Evolutionary conservation across 1,140 invertebrate genomes (phyloP).

Genomic region (Micrasema minimum): DNA sequence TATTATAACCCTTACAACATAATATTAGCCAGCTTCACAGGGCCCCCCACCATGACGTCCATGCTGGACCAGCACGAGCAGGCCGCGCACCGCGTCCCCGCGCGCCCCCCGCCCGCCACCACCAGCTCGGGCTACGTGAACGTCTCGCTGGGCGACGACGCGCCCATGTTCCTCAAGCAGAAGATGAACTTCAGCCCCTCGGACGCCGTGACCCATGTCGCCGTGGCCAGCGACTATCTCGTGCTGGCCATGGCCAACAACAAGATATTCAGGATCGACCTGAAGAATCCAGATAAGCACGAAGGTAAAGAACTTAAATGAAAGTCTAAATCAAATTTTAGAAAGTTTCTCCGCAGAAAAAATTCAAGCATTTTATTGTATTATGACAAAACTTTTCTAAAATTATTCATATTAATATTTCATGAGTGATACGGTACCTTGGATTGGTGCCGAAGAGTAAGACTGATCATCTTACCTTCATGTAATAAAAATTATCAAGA

Average conservation of each 20-base stretch:
- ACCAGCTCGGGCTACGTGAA: slow-evolving; percentile 76
- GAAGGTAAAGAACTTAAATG: slow-evolving; percentile 76
- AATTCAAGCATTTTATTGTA: not conserved
- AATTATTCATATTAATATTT: no score
- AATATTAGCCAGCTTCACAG: no score
- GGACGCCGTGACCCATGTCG: slow-evolving; percentile 80
- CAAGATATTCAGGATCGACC: slow-evolving; percentile 82
- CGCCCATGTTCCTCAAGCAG: slow-evolving; percentile 81
- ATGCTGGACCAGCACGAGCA: slow-evolving; percentile 83
- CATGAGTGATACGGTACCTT: no score
- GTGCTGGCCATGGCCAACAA: slow-evolving; percentile 87
- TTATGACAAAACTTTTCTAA: no score
- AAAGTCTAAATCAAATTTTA: no score
- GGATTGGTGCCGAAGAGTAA: no score
- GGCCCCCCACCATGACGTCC: slow-evolving; percentile 77
- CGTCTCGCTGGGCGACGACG: slow-evolving; percentile 76
- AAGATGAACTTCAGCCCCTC: slow-evolving; percentile 83
- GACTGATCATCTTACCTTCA: no score
- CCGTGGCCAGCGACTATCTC: slow-evolving; percentile 84
- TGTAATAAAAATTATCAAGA: no score
- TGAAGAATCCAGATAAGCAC: slow-evolving; percentile 79
- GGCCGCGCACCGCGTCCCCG: slow-evolving; percentile 61
- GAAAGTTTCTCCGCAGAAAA: not conserved
- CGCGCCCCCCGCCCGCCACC: slow-evolving; percentile 55
- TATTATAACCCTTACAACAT: no score